Percentiles rank a stretch among this genome's conserved stretches.
Evolutionary conservation across 2,797 vertebrate genomes (phyloP).

Genomic region (Telmatherina bonti): DNA sequence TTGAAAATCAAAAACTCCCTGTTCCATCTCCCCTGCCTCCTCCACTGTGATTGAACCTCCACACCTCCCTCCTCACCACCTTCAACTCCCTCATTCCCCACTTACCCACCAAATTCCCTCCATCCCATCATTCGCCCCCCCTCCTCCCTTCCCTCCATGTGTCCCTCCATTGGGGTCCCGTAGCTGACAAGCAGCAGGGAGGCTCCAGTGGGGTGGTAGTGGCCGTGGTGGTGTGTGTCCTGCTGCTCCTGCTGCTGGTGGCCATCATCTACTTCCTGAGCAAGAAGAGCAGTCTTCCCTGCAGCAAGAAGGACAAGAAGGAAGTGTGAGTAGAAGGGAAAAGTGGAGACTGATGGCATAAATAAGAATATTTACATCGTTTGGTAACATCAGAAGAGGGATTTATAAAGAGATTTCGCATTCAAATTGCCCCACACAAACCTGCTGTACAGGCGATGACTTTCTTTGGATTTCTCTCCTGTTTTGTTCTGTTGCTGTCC

Average conservation of each 20-base stretch:
- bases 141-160: constrained; percentile 51
- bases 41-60: constrained; percentile 36
- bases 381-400: background rate
- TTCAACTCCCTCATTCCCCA: constrained; percentile 16
- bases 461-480: background rate
- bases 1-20: constrained; percentile 36
- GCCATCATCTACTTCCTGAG: constrained; percentile 88
- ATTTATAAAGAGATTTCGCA: background rate
- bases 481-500: constrained; percentile 3
- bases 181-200: constrained; percentile 83
- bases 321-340: constrained; percentile 83
- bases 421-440: background rate
- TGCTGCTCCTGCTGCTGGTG: constrained; percentile 89
- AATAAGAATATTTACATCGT: constrained; percentile 1
- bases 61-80: constrained; percentile 2
- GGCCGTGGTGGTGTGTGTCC: constrained; percentile 91
- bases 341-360: background rate
- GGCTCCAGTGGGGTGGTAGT: constrained; percentile 88
- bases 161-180: constrained; percentile 55
- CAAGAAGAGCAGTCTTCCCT: constrained; percentile 86
- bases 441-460: background rate
- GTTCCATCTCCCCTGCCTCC: constrained; percentile 21
- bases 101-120: constrained; percentile 25
- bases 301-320: constrained; percentile 83
- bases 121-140: constrained; percentile 6